Evolutionary conservation across 2,797 vertebrate species (phyloP).

Genomic region (Iguana delicatissima): DNA sequence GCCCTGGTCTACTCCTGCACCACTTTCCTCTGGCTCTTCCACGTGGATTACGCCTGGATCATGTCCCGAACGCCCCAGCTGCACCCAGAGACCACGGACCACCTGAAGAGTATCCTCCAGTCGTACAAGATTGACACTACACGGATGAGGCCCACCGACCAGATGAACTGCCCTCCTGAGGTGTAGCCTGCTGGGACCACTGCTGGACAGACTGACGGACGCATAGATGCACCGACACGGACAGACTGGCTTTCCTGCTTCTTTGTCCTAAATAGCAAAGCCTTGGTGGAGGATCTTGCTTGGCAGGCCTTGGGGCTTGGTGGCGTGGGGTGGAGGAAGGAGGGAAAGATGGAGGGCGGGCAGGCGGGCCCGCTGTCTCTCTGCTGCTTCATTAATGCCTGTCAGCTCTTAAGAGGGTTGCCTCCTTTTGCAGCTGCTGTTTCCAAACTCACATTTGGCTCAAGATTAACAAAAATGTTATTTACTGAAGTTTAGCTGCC

Average conservation of each 20-base stretch:
- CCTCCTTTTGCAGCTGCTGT: too few species aligned
- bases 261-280: conserved; percentile 20
- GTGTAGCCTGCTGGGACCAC: conserved; percentile 52
- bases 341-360: too few species aligned
- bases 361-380: not conserved
- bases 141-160: conserved; percentile 85
- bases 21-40: conserved; percentile 87
- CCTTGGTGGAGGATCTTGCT: not conserved
- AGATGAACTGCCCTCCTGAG: conserved; percentile 84
- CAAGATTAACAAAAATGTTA: not conserved
- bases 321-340: not conserved
- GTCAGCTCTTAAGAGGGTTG: not conserved
- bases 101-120: conserved; percentile 82
- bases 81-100: conserved; percentile 81
- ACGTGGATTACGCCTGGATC: conserved; percentile 91
- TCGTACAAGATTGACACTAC: conserved; percentile 84
- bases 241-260: not conserved
- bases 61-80: conserved; percentile 84
- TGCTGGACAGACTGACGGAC: not conserved
- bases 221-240: not conserved
- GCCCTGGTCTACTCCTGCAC: conserved; percentile 93
- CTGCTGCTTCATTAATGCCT: not conserved
- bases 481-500: too few species aligned
- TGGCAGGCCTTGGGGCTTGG: not conserved
- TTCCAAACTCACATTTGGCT: conserved; percentile 22